Evolutionary conservation across 2,113 vertebrate species (phyloP).

Genomic region (Gymnogyps californianus): DNA sequence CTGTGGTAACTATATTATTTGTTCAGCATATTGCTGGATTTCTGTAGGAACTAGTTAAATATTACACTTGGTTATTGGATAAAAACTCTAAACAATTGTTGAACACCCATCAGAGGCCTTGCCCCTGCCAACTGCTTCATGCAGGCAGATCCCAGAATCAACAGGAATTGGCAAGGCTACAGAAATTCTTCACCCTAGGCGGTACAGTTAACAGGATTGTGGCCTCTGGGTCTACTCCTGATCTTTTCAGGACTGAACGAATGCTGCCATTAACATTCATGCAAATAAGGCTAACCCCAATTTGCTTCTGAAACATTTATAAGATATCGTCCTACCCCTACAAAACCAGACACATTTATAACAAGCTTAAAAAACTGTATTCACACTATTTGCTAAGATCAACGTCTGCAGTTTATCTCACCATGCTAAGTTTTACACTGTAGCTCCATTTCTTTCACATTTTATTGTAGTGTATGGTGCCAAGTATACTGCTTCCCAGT

Average conservation of each 20-base stretch:
- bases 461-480: accelerated
- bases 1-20: not conserved
- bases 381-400: not conserved
- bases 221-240: not conserved
- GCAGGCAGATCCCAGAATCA: not conserved
- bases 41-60: not conserved
- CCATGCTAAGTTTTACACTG: not conserved
- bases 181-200: not conserved
- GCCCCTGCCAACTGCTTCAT: not conserved
- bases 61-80: not conserved
- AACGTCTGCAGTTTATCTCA: not conserved
- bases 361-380: not conserved
- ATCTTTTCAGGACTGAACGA: not conserved
- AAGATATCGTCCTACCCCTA: not conserved
- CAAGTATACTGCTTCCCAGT: not conserved
- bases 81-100: not conserved
- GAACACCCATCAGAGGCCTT: not conserved
- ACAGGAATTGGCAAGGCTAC: not conserved
- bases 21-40: not conserved
- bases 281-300: not conserved
- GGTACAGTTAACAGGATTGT: not conserved
- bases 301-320: not conserved
- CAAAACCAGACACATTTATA: not conserved
- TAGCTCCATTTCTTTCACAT: not conserved
- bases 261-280: not conserved